Evolutionary conservation across 1,140 invertebrate genomes (phyloP).

Genomic region (Zophobas atratus): DNA sequence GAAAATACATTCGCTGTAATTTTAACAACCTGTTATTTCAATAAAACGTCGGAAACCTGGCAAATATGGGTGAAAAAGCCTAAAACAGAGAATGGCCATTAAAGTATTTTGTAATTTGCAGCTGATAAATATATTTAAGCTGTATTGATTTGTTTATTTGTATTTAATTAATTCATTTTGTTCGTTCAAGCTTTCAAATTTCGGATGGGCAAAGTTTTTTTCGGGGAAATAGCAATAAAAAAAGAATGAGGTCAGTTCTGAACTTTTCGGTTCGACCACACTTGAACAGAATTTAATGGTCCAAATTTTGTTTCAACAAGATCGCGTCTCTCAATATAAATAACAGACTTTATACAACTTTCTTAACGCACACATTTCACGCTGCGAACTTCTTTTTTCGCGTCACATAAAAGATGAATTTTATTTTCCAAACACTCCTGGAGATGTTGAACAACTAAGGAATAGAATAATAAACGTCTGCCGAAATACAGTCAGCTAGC

Average conservation of each 20-base stretch:
- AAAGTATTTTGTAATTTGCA: no score
- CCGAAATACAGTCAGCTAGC: constrained; percentile 27
- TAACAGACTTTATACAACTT: constrained; percentile 25
- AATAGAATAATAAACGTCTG: constrained; percentile 39
- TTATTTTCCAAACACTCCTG: constrained; percentile 35
- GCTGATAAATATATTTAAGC: no score
- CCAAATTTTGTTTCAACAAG: constrained; percentile 22
- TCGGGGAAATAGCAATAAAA: not conserved
- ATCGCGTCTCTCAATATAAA: constrained; percentile 33
- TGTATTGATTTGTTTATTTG: no score
- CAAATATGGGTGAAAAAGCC: no score
- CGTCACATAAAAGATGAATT: constrained; percentile 24
- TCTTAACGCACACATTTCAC: constrained; percentile 17
- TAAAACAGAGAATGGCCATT: no score
- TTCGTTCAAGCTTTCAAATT: no score
- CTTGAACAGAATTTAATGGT: constrained; percentile 28
- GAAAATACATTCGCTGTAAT: no score
- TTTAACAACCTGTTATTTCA: no score
- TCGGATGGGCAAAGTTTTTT: not conserved
- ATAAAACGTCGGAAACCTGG: no score
- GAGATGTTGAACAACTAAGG: constrained; percentile 33
- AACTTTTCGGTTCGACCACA: constrained; percentile 15
- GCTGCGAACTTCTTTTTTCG: constrained; percentile 7
- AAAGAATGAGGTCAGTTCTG: constrained; percentile 3
- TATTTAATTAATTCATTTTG: no score